phyloP scores from a whole-genome alignment of 2,113 vertebrate species.

The Chinchilla lanigera region DNA sequence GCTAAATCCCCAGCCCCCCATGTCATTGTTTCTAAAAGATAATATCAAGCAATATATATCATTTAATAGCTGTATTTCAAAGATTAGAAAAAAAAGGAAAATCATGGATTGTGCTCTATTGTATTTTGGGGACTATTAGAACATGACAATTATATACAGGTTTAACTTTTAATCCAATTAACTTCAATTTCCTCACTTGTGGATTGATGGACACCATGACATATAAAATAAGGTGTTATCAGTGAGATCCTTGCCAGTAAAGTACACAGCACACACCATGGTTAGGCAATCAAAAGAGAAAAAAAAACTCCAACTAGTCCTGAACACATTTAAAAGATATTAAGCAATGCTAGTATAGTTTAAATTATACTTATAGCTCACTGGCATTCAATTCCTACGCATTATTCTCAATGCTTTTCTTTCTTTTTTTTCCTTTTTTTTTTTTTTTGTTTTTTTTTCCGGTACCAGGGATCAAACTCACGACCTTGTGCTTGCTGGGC shows the following conservation, averaged over 20 bases:
- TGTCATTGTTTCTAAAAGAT: constrained; percentile 1
- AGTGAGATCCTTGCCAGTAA: background rate
- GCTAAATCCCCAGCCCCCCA: no score
- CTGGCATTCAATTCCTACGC: constrained; percentile 44
- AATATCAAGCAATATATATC: background rate
- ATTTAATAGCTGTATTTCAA: background rate
- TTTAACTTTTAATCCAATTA: constrained; percentile 63
- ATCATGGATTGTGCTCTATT: background rate
- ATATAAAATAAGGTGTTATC: constrained; percentile 68
- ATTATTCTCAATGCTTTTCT: constrained; percentile 21
- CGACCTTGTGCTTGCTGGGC: no score
- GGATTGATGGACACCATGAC: constrained; percentile 4
- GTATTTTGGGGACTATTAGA: background rate
- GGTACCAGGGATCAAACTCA: no score
- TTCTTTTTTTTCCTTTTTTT: no score
- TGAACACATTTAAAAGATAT: constrained; percentile 56
- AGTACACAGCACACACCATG: constrained; percentile 9
- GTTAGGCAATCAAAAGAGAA: background rate
- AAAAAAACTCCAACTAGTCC: constrained; percentile 49
- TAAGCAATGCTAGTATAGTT: constrained; percentile 66
- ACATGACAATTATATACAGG: constrained; percentile 43
- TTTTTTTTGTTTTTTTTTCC: no score
- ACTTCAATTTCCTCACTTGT: constrained; percentile 55
- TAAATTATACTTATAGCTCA: constrained; percentile 64
- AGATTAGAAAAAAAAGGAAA: background rate